Percentiles rank a stretch among this genome's conserved stretches.
Conservation (phyloP, 2,113 vertebrate genomes). For the Artemisiospiza belli region DNA sequence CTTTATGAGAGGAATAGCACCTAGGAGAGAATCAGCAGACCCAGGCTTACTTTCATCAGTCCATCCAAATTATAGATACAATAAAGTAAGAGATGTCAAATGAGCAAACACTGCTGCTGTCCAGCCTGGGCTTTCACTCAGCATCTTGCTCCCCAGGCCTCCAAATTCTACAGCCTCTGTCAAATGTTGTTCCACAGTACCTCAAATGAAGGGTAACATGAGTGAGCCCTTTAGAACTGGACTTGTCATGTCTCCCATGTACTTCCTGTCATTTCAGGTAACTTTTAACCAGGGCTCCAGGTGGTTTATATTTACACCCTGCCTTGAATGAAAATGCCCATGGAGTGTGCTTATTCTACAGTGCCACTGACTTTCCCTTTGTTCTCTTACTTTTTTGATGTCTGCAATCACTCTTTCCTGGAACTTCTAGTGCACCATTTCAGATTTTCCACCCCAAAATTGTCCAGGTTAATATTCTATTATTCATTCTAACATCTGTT, state of each 20-base stretch:
- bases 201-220: not conserved
- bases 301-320: not conserved
- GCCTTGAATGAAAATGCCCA: not conserved
- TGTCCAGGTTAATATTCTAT: not conserved
- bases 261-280: not conserved
- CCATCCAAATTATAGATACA: not conserved
- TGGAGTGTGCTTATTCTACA: not conserved
- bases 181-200: not conserved
- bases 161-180: not conserved
- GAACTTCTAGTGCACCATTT: not conserved
- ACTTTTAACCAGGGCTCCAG: not conserved
- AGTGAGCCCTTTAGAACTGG: not conserved
- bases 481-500: not conserved
- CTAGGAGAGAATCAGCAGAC: constrained; percentile 40
- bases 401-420: not conserved
- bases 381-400: not conserved
- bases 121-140: not conserved
- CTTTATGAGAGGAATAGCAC: constrained; percentile 42
- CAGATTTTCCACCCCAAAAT: not conserved
- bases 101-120: not conserved
- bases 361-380: not conserved
- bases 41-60: not conserved
- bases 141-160: not conserved
- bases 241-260: not conserved
- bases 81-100: not conserved